phyloP scores from a whole-genome alignment of 2,113 vertebrate species.

The Etheostoma spectabile region DNA sequence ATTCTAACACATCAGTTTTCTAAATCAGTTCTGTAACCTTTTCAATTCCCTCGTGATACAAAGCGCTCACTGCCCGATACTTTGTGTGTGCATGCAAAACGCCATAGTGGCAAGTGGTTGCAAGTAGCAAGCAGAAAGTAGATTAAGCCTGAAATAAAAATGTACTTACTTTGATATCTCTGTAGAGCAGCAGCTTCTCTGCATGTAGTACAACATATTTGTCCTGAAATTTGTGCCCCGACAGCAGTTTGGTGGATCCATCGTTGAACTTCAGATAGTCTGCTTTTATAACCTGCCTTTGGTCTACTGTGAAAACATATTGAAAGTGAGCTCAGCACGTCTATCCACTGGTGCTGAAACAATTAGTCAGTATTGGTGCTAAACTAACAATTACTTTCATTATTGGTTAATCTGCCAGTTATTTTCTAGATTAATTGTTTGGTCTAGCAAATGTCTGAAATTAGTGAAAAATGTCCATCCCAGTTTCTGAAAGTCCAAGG shows the following conservation, averaged over 20 bases:
- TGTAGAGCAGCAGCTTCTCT: conserved; percentile 90
- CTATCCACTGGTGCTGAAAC: not conserved
- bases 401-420: no score
- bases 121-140: not conserved
- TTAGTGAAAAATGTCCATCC: no score
- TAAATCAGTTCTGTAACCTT: conserved; percentile 32
- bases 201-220: conserved; percentile 89
- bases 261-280: conserved; percentile 91
- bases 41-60: not conserved
- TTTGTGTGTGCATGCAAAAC: conserved; percentile 24
- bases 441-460: no score
- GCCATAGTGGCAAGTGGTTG: conserved; percentile 19
- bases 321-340: not conserved
- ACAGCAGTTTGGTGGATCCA: conserved; percentile 92
- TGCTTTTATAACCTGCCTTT: conserved; percentile 81
- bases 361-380: no score
- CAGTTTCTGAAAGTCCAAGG: no score
- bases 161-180: conserved; percentile 90
- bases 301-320: conserved; percentile 71
- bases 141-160: conserved; percentile 21
- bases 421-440: no score
- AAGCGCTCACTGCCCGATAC: not conserved
- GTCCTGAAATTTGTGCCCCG: conserved; percentile 95
- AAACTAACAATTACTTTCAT: no score
- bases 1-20: conserved; percentile 16